A percentile compares a stretch with the other conserved stretches of the same genome.
phyloP scores from a whole-genome alignment of 2,113 vertebrate species.

The Narcine bancroftii region DNA sequence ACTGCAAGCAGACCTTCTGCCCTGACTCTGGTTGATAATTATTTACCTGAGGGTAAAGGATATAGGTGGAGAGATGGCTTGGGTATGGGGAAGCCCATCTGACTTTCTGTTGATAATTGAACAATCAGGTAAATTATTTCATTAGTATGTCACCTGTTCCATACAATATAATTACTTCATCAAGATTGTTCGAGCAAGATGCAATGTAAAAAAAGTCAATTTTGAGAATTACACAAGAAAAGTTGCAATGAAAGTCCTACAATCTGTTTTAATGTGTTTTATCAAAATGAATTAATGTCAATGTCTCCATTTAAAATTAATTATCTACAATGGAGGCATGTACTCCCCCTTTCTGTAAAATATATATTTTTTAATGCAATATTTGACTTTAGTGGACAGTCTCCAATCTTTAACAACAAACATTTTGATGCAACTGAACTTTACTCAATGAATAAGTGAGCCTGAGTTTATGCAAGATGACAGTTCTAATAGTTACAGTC shows the following conservation, averaged over 20 bases:
- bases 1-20: background rate
- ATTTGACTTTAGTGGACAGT: background rate
- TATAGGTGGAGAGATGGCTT: background rate
- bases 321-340: background rate
- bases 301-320: background rate
- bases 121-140: background rate
- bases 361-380: background rate
- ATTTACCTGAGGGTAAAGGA: background rate
- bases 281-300: background rate
- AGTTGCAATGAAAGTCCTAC: background rate
- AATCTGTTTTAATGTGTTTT: background rate
- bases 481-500: background rate
- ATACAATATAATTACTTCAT: too few species aligned
- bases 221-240: background rate
- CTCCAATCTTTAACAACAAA: background rate
- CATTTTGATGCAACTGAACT: background rate
- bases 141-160: background rate
- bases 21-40: background rate
- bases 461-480: background rate
- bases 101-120: background rate
- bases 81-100: background rate
- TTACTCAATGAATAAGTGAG: background rate
- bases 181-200: background rate
- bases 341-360: background rate
- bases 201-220: background rate